These are phyloP conservation scores for Meteorus colon DNA, from an alignment of 2,888 invertebrate species.

Conservation along the genomic window DNA sequence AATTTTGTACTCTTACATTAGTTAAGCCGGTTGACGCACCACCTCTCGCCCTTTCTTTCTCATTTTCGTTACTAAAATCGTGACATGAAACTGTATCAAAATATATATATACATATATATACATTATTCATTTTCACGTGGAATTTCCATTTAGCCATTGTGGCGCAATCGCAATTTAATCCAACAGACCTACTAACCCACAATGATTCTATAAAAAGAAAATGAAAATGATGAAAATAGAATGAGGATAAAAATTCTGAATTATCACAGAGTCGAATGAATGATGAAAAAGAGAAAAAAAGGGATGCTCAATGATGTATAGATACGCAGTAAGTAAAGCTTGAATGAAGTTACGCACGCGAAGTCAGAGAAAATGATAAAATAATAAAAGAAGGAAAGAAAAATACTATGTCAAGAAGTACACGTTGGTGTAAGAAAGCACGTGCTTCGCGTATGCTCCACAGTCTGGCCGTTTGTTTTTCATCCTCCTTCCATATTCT, in stretches of 20 bases:
- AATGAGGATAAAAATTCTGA: neutral
- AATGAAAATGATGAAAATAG: neutral
- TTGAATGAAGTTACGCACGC: constrained; percentile 23
- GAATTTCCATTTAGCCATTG: neutral
- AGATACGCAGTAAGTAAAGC: neutral
- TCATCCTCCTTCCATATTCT: constrained; percentile 17
- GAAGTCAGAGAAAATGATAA: constrained; percentile 29
- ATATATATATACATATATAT: neutral
- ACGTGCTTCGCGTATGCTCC: constrained; percentile 49
- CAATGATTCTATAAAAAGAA: constrained; percentile 13
- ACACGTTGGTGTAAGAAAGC: constrained; percentile 39
- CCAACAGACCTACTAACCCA: constrained; percentile 8
- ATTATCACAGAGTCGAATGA: no score
- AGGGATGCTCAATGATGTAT: neutral
- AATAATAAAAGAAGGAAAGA: constrained; percentile 22
- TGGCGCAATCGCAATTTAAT: neutral
- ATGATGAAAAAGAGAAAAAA: neutral
- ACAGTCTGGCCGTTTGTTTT: constrained; percentile 39
- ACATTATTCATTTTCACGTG: neutral
- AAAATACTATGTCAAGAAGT: constrained; percentile 32
- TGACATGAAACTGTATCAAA: neutral
- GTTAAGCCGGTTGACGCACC: neutral
- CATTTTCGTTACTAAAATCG: neutral
- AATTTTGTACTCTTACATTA: constrained; percentile 7
- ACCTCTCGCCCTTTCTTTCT: neutral